Evolutionary conservation across 2,113 vertebrate genomes (phyloP), one percentile per base, ranked within the genome.

Genomic region (Daboia siamensis): DNA sequence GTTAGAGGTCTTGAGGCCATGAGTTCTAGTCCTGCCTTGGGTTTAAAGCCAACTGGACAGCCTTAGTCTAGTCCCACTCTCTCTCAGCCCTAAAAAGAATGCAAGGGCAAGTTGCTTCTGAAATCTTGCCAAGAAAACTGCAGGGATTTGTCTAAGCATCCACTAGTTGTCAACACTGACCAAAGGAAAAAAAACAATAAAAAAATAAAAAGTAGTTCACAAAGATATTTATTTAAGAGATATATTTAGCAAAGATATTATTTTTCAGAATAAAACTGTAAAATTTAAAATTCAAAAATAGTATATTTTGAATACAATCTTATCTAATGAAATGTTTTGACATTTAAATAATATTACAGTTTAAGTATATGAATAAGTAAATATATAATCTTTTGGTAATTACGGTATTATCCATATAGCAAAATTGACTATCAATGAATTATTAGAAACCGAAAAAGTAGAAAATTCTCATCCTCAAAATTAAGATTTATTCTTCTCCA

Each of bases 401-500:
- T 92, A 90, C 5, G 54, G 2, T 85, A 46, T 92, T 85, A 15
- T 86, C 59, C 80, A 0, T 88, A 88, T 54, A 94, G 54, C 26
- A 96, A 93, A 85, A 89, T 3, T 52, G 90, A 12, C 13, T 94
- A 57, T 33, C 93, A 29, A 33, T 89, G 92, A 95, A 93, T 0
- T 94, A 4, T 5, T 74, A 56, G 26, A 39, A 57, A 86, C 29
- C 2, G 0, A 90, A 92, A 92, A 94, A 94, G 90, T 0, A 95
- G 93, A 92, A 93, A 91, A 39, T 91, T 39, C 88, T 94, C 54
- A 33, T 46, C 91, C 21, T 55, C 20, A 90, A 92, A 94, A 95
- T 90, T 21, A 23, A 2, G 8, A n/a, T 29, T 93, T 59, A 61
- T 87, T 48, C 10, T 48, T 1, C 20, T 92, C 61, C 52, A 52